Evolutionary conservation across 2,888 invertebrate genomes (phyloP), one percentile per base, ranked within the genome.

Genomic region (Diloba caeruleocephala): DNA sequence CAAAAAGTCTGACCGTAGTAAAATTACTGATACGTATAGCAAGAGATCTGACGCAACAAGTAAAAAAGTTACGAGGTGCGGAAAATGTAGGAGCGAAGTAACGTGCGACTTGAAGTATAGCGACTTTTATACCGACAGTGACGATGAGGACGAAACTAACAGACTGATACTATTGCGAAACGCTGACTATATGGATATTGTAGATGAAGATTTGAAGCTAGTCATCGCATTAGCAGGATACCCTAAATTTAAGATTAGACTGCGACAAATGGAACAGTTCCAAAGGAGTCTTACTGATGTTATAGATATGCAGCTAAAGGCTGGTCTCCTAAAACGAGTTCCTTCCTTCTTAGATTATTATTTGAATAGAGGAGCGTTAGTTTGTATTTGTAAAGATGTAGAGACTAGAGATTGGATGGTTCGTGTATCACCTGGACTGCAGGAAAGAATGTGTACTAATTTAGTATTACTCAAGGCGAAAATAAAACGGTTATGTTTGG

Each of bases 381-480:
- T 92, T 1, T 91, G 90, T 60, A 82, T 92, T 29, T 92, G 92
- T 52, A 91, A 88, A 44, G 88, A 92, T 65, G 25, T 66, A 0
- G 86, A 87, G 0, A 89, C 88, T 3, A 85, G 88, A 55, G 82
- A 92, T 70, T 92, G 92, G 92, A 72, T 92, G 61, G 85, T 92
- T 0, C 77, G 90, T 28, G 71, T 92, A 0, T 85, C 83, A 0
- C 88, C 88, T 0, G 91, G 91, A 1, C 53, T 92, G n/a, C 89
- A 90, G 61, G 92, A 92, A 58, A 76, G 89, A 2, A 91, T 92
- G 92, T 66, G 64, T 6, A 79, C 75, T 1, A 85, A 87, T 45
- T 54, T 92, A n/a, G 76, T 89, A 1, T 64, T 92, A 6, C 67
- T 92, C 0, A 88, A 84, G 57, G 71, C 88, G 0, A 89, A 85